Conservation (phyloP, 2,888 invertebrate genomes). For the Pollenia labialis region DNA sequence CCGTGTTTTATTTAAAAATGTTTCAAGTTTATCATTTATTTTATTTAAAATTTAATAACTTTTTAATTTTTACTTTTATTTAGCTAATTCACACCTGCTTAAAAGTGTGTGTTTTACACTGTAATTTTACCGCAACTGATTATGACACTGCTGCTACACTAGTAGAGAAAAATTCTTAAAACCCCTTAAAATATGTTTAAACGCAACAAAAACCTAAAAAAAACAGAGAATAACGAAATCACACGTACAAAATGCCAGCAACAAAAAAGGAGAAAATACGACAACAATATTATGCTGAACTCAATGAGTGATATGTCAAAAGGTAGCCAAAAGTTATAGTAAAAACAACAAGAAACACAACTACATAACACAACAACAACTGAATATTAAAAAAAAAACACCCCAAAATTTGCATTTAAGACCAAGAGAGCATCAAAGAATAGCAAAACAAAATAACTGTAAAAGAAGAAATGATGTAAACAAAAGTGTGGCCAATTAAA, state of each 20-base stretch:
- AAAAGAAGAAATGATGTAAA: not conserved
- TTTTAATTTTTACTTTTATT: not conserved
- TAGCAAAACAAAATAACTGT: not conserved
- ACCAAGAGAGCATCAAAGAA: not conserved
- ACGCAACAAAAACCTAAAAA: conserved; percentile 41
- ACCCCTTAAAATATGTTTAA: conserved; percentile 33
- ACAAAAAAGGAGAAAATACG: conserved; percentile 21
- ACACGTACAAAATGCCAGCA: conserved; percentile 28
- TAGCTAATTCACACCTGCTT: conserved; percentile 23
- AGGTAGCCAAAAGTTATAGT: not conserved
- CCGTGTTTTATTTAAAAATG: not conserved
- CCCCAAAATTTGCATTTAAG: conserved; percentile 5
- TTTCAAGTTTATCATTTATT: not conserved
- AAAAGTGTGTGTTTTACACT: conserved; percentile 70
- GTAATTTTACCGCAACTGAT: conserved; percentile 73
- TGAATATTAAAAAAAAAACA: conserved; percentile 4
- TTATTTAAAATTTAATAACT: not conserved
- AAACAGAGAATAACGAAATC: conserved; percentile 41
- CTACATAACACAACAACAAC: not conserved
- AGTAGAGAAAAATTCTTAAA: conserved; percentile 51
- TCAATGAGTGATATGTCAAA: conserved; percentile 32
- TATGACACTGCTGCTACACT: conserved; percentile 71
- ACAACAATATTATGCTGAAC: conserved; percentile 23
- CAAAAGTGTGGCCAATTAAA: not conserved
- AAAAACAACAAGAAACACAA: not conserved